Base-by-base conservation (phyloP, 2,888 invertebrate species). In the Lasioglossum vierecki region DNA sequence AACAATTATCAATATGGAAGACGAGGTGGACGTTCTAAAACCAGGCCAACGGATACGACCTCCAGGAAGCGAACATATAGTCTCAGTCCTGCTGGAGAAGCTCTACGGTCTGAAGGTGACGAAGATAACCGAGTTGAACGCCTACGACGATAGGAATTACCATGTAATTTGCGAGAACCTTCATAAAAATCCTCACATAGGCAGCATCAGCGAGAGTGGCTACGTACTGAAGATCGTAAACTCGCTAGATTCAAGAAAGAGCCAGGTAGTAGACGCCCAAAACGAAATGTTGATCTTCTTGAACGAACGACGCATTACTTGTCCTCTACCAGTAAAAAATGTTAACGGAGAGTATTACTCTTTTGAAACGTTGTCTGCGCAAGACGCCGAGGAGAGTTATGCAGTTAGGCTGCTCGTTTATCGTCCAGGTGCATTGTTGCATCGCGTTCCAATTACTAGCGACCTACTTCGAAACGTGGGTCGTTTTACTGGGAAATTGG, bases 171-270 rank as follows among this genome's bases (percentile, higher is more conserved):
- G 97, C 86, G 96, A 96, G 84, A 95, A 96, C 84, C 96, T 96
- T 81, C 95, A 96, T 83, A 96, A 96, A 93, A 97, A 97, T 94
- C 96, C 96, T 0, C 92, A 97, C 35, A 96, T 97, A 83, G 95
- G 95, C 0, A 93, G 95, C 5, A 95, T 96, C 86, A 95, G 96
- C 86, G 95, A 96, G 0, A 94, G 96, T 89, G 97, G 97, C 0
- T 98, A 97, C 92, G 97, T 98, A 35, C 95, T 99, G 82, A 99
- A 99, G 96, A 96, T 99, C 75, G 96, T 98, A 90, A 99, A 99
- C 95, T 96, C 97, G 0, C 95, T 97, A 93, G 98, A 98, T 94
- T 98, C 98, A 0, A 96, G 96, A 91, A 97, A 97, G 73, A 93
- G 95, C 0, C 94, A 94, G 1, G 96, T 97, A 35, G 96, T 98